Base-by-base conservation (phyloP, 30 jellyfish, hydroid and myxozoan species). In the Rhopilema esculentum region DNA sequence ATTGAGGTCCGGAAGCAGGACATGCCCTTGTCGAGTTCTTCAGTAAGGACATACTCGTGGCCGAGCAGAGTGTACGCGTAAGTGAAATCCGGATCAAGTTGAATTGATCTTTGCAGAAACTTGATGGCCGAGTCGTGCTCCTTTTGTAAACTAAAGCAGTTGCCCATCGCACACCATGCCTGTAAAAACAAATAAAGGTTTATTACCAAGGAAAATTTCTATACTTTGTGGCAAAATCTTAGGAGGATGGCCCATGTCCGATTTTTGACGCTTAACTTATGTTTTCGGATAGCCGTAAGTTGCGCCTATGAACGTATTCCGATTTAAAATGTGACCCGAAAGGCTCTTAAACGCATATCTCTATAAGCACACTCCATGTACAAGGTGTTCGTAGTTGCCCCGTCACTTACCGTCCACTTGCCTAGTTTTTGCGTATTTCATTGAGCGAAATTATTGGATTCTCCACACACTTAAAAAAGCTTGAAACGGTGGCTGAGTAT, bases 121-220 rank as follows among this genome's bases (percentile, higher is more conserved):
- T 87, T 86, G 57, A 96, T 91, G 0, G 99, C 96, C 0, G 91
- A 57, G 63, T 96, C 98, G 82, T 91, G 97, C 26, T 96, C 99
- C 62, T 90, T 90, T 48, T 96, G 99, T 49, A 96, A 91, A 79
- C 99, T 96, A 72, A 96, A 96, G 75, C 99, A 96, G 71, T 96
- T 96, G 25, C 97, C 99, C 99, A 96, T 96, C 1, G 98, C 99
- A 81, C 99, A 86, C 99, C 99, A 96, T 8, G 99, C 97, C 99
- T 96, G 57, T 40, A 12, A 12, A 12, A 12, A 12, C 6, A 40
- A 12, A 40, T 12, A 40, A 40, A 40, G n/a, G n/a, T n/a, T n/a
- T n/a, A n/a, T n/a, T n/a, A n/a, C n/a, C n/a, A n/a, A n/a, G n/a
- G n/a, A n/a, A n/a, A n/a, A n/a, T n/a, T n/a, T n/a, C n/a, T n/a